Base-by-base conservation (phyloP, 2,113 vertebrate genomes). In the Recurvirostra avosetta region DNA sequence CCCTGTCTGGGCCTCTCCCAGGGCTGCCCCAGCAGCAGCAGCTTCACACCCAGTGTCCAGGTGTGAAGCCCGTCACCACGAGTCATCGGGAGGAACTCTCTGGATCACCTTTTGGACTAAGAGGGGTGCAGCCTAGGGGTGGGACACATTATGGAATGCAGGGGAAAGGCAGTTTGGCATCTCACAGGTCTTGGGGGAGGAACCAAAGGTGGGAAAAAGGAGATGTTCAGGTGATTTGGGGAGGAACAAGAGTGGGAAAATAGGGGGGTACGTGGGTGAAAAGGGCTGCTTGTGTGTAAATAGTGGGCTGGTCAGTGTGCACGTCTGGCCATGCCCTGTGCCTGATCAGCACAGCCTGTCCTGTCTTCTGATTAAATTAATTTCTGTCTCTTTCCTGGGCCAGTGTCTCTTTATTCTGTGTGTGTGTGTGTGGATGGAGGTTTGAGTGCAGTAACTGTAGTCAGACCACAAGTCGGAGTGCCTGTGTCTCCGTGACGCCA, bases 401-500 rank as follows among this genome's bases (percentile, higher is more conserved):
- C 34, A 68, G 8, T 52, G 65, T 6, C 18, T 25, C 41, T 71
- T 45, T 71, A n/a, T 30, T 75, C 38, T 78, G 34, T 34, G 26
- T 38, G 10, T 19, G 32, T 0, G 0, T 16, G 19, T 45, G 32
- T 36, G 38, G 43, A 40, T 3, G 2, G 49, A 29, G 19, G 15
- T 55, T 32, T 43, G 56, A 62, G 15, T 36, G 59, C 19, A 52
- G 40, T 1, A 12, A 10, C 29, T 81, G 50, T 13, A 36, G 47
- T 13, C 32, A 30, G 38, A 15, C 3, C 0, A 0, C 3, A 36
- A 23, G 12, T 27, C 3, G 3, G 40, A 52, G 55, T 2, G 2
- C 16, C 19, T 23, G 3, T 27, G 11, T 50, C 32, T 17, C 65
- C 38, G 0, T 29, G 38, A 20, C 26, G 23, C 21, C n/a, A 5